Conservation (phyloP, 1,140 invertebrate species). For the Gonatopus flavifemur region DNA sequence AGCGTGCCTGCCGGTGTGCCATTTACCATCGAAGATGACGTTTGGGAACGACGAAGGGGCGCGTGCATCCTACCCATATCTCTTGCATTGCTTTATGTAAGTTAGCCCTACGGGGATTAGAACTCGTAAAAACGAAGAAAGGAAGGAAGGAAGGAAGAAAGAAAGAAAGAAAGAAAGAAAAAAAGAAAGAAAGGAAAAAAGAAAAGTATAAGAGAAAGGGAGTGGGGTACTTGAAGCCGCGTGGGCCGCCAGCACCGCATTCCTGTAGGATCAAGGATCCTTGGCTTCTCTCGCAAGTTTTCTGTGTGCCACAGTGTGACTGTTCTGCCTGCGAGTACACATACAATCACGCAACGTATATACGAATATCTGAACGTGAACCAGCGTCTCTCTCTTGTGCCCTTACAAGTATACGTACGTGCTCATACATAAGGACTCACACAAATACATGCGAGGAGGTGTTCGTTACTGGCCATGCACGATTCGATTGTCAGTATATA, state of each 20-base stretch:
- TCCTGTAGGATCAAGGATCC: constrained; percentile 55
- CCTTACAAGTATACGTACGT: neutral
- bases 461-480: neutral
- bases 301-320: too few species aligned
- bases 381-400: neutral
- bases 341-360: neutral
- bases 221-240: constrained; percentile 40
- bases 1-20: neutral
- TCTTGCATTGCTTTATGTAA: constrained; percentile 14
- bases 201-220: constrained; percentile 9
- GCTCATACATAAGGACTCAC: neutral
- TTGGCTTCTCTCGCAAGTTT: constrained; percentile 33
- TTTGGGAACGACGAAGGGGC: constrained; percentile 31
- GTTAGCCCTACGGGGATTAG: constrained; percentile 44
- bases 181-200: neutral
- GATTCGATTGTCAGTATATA: constrained; percentile 28
- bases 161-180: neutral
- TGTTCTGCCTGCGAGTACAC: too few species aligned
- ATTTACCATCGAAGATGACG: constrained; percentile 10
- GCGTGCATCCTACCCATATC: constrained; percentile 32
- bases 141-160: constrained; percentile 16
- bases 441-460: constrained; percentile 6
- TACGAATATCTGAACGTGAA: neutral
- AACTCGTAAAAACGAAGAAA: constrained; percentile 43
- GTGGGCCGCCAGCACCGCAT: constrained; percentile 51